phyloP scores from a whole-genome alignment of 2,113 vertebrate genomes.

The Pelusios castaneus region DNA sequence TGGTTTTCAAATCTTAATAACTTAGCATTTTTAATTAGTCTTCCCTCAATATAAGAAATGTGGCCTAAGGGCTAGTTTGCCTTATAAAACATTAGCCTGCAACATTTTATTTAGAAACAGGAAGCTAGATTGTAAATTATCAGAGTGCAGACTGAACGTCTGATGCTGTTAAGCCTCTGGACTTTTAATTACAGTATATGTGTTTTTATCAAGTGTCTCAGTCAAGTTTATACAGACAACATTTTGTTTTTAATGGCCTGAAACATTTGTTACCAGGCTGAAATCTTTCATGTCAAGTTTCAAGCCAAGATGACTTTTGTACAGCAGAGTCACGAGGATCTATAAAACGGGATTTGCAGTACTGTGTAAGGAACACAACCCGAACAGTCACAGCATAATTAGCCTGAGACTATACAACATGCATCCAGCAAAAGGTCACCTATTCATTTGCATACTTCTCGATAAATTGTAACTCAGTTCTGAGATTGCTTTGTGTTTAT shows the following conservation, averaged over 20 bases:
- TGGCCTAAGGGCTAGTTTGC: not conserved
- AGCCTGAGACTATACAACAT: fast-evolving
- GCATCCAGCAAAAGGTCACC: not conserved
- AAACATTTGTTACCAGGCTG: not conserved
- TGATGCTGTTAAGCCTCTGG: not conserved
- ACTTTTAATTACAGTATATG: not conserved
- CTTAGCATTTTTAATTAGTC: not conserved
- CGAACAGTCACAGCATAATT: not conserved
- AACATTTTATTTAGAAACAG: not conserved
- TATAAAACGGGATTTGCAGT: not conserved
- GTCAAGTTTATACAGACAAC: not conserved
- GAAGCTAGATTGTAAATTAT: not conserved
- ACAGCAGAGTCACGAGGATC: not conserved
- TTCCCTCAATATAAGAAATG: not conserved
- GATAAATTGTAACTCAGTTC: not conserved
- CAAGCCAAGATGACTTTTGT: not conserved
- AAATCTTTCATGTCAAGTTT: not conserved
- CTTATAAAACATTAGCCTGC: not conserved
- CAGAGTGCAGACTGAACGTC: not conserved
- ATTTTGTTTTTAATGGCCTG: not conserved
- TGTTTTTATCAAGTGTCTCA: not conserved
- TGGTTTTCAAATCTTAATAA: not conserved
- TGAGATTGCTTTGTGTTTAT: not conserved
- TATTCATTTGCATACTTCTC: not conserved
- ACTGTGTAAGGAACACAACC: fast-evolving